Conservation (phyloP, 2,888 invertebrate species). For the Yponomeuta cagnagella region DNA sequence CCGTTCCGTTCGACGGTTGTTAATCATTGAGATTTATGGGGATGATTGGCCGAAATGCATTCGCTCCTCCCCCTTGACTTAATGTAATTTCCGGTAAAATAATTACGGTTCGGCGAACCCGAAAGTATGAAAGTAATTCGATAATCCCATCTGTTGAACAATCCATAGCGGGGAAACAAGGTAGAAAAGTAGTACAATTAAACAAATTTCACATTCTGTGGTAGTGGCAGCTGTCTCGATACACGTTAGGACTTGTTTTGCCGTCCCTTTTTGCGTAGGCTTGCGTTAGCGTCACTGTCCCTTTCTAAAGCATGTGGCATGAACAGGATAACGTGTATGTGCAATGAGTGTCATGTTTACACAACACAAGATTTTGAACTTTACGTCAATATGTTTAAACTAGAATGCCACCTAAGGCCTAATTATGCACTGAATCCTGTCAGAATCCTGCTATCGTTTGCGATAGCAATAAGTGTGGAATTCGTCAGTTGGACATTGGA, state of each 20-base stretch:
- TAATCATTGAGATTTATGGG: slow-evolving; percentile 10
- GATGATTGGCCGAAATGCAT: slow-evolving; percentile 40
- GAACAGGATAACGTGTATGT: neutral
- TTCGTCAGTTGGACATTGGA: too few species aligned
- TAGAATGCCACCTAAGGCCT: too few species aligned
- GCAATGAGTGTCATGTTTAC: too few species aligned
- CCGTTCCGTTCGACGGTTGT: neutral
- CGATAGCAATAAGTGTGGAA: too few species aligned
- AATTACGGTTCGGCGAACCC: too few species aligned
- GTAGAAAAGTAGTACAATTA: too few species aligned
- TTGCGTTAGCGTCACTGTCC: neutral
- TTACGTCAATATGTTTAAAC: too few species aligned
- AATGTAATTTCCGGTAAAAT: neutral
- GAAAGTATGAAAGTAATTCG: too few species aligned
- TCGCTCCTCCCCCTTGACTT: neutral
- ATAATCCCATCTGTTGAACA: too few species aligned
- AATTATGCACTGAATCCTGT: too few species aligned
- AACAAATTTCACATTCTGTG: neutral
- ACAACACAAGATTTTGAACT: too few species aligned
- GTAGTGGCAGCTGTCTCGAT: neutral
- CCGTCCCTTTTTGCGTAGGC: neutral
- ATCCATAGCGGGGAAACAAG: too few species aligned
- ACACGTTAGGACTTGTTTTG: neutral
- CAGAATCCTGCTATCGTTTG: neutral
- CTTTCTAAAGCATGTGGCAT: neutral